A percentile compares a stretch with the other conserved stretches of the same genome.
Evolutionary conservation across 2,797 vertebrate species (phyloP).

Genomic region (Amazona ochrocephala): DNA sequence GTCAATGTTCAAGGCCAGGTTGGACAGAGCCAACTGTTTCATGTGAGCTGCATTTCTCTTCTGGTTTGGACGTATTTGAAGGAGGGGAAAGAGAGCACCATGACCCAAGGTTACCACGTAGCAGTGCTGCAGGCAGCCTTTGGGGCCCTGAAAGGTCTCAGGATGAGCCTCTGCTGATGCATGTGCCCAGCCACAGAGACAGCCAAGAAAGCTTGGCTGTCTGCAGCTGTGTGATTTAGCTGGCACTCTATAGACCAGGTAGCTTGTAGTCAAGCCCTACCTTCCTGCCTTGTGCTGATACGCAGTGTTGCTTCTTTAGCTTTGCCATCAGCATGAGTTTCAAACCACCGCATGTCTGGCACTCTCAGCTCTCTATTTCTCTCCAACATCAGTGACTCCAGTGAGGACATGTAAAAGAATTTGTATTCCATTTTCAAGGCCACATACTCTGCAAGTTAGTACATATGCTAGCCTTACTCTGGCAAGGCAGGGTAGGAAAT

Average conservation of each 20-base stretch:
- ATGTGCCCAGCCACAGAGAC: background rate
- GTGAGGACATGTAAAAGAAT: background rate
- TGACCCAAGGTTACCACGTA: fast-evolving
- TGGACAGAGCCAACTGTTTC: background rate
- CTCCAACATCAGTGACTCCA: background rate
- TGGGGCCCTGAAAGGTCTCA: background rate
- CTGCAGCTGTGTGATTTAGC: background rate
- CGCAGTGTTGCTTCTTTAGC: background rate
- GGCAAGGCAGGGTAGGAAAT: background rate
- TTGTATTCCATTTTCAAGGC: background rate
- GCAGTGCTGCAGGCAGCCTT: background rate
- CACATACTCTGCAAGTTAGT: background rate
- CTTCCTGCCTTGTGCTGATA: background rate
- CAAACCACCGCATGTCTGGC: background rate
- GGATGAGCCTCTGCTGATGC: background rate
- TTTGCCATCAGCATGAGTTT: background rate
- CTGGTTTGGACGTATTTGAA: background rate
- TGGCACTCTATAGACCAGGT: background rate
- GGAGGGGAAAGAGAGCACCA: background rate
- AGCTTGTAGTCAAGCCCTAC: fast-evolving
- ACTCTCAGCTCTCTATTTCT: background rate
- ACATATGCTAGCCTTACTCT: background rate
- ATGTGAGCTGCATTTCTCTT: background rate
- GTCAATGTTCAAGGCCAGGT: background rate
- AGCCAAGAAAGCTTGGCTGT: background rate